Percentiles rank a stretch among this genome's conserved stretches.
Evolutionary conservation across 1,140 invertebrate genomes (phyloP).

Genomic region (Cydia strobilella): DNA sequence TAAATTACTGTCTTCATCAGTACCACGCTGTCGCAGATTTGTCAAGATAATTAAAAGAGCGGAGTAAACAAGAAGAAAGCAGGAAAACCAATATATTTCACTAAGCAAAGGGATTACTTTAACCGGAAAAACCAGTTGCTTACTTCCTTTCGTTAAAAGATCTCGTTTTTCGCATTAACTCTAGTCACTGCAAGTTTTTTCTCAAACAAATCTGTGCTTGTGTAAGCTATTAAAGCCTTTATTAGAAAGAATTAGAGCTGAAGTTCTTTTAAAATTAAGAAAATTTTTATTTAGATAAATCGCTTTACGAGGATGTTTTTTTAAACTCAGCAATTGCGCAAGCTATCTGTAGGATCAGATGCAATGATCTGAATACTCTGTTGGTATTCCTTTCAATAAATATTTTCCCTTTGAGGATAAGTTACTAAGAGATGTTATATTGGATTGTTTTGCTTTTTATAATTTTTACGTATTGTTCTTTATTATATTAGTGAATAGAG

Average conservation of each 20-base stretch:
- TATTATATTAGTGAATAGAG: too few species aligned
- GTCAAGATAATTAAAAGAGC: slow-evolving; percentile 22
- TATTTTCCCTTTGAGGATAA: too few species aligned
- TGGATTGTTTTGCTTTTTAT: neutral
- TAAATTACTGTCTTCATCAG: neutral
- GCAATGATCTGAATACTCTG: neutral
- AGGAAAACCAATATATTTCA: neutral
- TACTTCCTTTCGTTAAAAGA: neutral
- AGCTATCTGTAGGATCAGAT: neutral
- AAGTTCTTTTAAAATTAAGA: neutral
- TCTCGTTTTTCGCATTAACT: neutral
- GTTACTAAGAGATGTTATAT: too few species aligned
- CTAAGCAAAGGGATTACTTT: neutral
- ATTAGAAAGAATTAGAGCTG: slow-evolving; percentile 2
- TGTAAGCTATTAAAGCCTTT: neutral
- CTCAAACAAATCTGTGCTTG: slow-evolving; percentile 7
- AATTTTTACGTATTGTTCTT: too few species aligned
- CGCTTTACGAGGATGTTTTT: slow-evolving; percentile 4
- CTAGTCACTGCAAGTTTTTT: neutral
- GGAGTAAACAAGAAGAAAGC: neutral
- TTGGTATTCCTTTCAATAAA: neutral
- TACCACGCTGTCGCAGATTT: neutral
- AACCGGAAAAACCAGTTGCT: neutral
- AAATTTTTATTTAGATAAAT: slow-evolving; percentile 23
- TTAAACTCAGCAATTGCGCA: neutral